Evolutionary conservation across 2,797 vertebrate genomes (phyloP).

Genomic region (Sylvia borin): DNA sequence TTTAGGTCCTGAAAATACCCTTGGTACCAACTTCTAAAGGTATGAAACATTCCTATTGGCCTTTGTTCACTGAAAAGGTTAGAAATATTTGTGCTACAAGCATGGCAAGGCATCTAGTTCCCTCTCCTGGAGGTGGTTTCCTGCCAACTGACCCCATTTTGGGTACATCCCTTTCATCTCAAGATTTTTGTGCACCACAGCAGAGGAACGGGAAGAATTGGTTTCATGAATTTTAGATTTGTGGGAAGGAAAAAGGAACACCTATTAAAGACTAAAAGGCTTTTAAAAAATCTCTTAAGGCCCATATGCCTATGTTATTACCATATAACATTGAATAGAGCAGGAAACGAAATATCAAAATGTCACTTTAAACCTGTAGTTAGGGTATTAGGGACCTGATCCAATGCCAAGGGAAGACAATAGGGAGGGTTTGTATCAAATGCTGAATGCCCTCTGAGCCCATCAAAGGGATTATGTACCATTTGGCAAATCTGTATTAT

Average conservation of each 20-base stretch:
- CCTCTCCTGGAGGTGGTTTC: neutral
- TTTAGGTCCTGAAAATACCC: neutral
- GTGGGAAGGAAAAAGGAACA: neutral
- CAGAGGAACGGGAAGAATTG: neutral
- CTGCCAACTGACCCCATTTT: neutral
- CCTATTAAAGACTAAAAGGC: neutral
- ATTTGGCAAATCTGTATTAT: conserved; percentile 35
- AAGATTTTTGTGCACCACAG: neutral
- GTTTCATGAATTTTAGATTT: neutral
- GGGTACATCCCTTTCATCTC: neutral
- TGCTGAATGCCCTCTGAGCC: conserved; percentile 43
- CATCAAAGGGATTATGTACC: conserved; percentile 54
- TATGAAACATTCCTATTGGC: neutral
- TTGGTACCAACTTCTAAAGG: neutral
- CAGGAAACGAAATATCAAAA: conserved; percentile 16
- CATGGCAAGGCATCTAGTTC: neutral
- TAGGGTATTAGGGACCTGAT: conserved; percentile 25
- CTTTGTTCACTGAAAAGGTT: neutral
- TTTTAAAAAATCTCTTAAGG: neutral
- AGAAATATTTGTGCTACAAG: neutral
- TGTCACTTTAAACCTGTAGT: conserved; percentile 1
- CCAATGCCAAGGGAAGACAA: conserved; percentile 28
- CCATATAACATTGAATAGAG: neutral
- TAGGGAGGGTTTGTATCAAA: conserved; percentile 37
- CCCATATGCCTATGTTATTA: neutral